Evolutionary conservation across 2,888 invertebrate genomes (phyloP).

Genomic region (Tenthredo amoena): DNA sequence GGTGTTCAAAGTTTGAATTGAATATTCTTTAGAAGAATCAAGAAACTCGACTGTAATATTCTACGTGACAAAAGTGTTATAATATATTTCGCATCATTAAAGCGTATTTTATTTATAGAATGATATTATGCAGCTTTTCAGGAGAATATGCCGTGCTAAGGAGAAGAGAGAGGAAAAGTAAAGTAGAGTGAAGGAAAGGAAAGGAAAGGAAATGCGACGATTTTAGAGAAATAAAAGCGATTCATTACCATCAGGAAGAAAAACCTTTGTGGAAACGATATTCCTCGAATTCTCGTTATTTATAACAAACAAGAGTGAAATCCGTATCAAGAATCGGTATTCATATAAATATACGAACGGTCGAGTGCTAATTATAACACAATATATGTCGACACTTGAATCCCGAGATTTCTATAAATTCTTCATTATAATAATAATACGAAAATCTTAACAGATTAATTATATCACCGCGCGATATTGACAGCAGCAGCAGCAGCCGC

Average conservation of each 20-base stretch:
- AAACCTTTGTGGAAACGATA: neutral
- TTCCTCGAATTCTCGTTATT: neutral
- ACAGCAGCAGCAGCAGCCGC: neutral
- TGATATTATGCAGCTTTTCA: neutral
- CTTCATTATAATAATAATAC: neutral
- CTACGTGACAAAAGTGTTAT: neutral
- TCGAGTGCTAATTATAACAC: neutral
- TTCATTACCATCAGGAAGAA: neutral
- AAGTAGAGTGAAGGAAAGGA: neutral
- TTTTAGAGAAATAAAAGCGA: neutral
- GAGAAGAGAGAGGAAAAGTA: neutral
- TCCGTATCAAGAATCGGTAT: neutral
- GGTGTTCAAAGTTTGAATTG: neutral
- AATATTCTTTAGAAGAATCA: neutral
- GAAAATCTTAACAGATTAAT: constrained; percentile 13
- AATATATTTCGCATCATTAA: neutral
- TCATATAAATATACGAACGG: neutral
- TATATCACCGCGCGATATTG: constrained; percentile 7
- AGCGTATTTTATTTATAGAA: neutral
- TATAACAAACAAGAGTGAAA: neutral
- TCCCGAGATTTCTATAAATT: neutral
- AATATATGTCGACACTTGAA: no score
- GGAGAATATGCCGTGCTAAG: neutral
- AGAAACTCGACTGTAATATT: neutral
- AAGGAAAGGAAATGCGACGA: neutral